phyloP scores from a whole-genome alignment of 2,797 vertebrate species.

The Tarsius wallacei region DNA sequence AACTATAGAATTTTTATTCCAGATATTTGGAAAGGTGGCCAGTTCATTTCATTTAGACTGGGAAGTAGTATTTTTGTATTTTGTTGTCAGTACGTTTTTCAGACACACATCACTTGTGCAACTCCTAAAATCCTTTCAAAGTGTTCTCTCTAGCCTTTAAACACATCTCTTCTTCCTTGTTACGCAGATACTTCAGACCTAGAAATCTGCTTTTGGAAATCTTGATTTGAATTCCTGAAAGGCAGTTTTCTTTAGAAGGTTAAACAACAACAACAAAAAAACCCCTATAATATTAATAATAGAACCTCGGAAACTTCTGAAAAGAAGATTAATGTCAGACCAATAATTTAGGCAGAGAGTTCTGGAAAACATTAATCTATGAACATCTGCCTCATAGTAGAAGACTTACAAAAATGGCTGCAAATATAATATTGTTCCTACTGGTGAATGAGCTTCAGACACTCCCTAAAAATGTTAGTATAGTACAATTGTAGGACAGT shows the following conservation, averaged over 20 bases:
- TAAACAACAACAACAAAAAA: background rate
- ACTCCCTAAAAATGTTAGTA: rapidly evolving
- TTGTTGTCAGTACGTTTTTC: background rate
- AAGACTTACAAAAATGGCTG: background rate
- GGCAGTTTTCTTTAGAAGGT: background rate
- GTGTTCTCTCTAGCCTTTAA: background rate
- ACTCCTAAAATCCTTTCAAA: background rate
- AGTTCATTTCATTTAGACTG: background rate
- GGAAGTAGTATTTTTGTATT: background rate
- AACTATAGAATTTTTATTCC: background rate
- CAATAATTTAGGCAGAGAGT: background rate
- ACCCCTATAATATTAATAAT: background rate
- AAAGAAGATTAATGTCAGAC: background rate
- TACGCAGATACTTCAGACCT: background rate
- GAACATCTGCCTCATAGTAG: no score
- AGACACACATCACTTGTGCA: background rate
- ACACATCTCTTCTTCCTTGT: background rate
- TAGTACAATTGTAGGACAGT: rapidly evolving
- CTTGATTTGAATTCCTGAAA: background rate
- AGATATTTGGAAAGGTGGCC: background rate
- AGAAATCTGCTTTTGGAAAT: background rate
- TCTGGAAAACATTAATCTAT: background rate
- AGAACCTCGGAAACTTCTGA: background rate
- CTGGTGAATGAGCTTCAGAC: background rate
- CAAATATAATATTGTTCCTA: background rate